These are phyloP conservation scores for Phocoena sinus DNA, from an alignment of 2,113 vertebrate species.

Conservation along the genomic window DNA sequence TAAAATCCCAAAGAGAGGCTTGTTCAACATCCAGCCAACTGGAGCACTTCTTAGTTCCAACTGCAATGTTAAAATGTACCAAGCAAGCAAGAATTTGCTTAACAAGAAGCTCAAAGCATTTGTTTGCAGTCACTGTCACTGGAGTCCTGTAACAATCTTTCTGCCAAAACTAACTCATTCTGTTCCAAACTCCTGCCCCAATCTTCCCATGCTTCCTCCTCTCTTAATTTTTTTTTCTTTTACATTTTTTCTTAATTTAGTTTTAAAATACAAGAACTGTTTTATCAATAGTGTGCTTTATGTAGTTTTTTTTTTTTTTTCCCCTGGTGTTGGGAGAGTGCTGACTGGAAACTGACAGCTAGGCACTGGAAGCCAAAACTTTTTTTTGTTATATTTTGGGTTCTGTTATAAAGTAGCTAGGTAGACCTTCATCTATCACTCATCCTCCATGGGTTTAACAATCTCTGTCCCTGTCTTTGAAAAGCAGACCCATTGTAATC, in stretches of 20 bases:
- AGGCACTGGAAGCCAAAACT: not conserved
- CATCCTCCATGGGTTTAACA: not conserved
- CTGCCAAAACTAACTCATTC: slow-evolving; percentile 59
- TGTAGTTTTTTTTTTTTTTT: not conserved
- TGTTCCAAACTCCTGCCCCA: not conserved
- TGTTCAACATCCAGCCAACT: slow-evolving; percentile 43
- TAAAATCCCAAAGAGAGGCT: slow-evolving; percentile 50
- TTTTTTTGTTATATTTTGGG: not conserved
- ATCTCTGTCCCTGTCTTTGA: not conserved
- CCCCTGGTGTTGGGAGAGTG: not conserved
- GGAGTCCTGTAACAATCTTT: not conserved
- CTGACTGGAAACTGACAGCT: slow-evolving; percentile 48
- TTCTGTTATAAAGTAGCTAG: not conserved
- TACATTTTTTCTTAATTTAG: slow-evolving; percentile 62
- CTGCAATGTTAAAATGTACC: not conserved
- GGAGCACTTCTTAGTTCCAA: slow-evolving; percentile 19
- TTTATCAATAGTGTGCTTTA: slow-evolving; percentile 44
- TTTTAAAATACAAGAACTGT: not conserved
- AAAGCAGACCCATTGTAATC: not conserved
- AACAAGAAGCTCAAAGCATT: slow-evolving; percentile 31
- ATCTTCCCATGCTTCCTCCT: not conserved
- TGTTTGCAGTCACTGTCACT: slow-evolving; percentile 48
- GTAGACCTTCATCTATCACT: not conserved
- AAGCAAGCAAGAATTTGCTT: slow-evolving; percentile 43
- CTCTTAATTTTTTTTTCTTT: not conserved